Evolutionary conservation across 2,113 vertebrate species (phyloP).

Genomic region (Sprattus sprattus): DNA sequence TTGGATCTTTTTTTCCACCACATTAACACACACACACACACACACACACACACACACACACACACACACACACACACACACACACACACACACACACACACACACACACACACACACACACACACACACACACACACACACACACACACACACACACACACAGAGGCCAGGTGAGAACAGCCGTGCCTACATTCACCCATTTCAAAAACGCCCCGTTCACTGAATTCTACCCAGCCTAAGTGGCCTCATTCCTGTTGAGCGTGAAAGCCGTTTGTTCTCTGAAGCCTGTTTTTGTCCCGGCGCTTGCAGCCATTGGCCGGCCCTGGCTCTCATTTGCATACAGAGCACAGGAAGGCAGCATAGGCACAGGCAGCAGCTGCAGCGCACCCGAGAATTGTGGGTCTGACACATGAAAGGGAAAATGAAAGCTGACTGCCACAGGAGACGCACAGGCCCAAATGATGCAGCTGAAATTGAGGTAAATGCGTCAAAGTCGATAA

Average conservation of each 20-base stretch:
- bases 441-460: background rate
- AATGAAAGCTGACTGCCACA: slow-evolving; percentile 51
- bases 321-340: slow-evolving; percentile 20
- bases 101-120: too few relatives aligned
- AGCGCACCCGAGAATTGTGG: slow-evolving; percentile 40
- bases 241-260: background rate
- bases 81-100: too few relatives aligned
- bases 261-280: slow-evolving; percentile 23
- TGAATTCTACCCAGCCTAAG: background rate
- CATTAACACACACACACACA: too few relatives aligned
- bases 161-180: too few relatives aligned
- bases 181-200: background rate
- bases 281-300: slow-evolving; percentile 9
- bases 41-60: too few relatives aligned
- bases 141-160: too few relatives aligned
- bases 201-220: background rate
- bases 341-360: slow-evolving; percentile 33
- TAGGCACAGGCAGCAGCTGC: slow-evolving; percentile 31
- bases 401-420: slow-evolving; percentile 54
- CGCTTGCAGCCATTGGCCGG: background rate
- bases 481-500: slow-evolving; percentile 15
- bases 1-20: too few relatives aligned
- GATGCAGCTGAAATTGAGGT: slow-evolving; percentile 51
- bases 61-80: too few relatives aligned
- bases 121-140: too few relatives aligned